A percentile compares a stretch with the other conserved stretches of the same genome.
Evolutionary conservation across 1,140 invertebrate species (phyloP).

Genomic region (Nixonia krombeini): DNA sequence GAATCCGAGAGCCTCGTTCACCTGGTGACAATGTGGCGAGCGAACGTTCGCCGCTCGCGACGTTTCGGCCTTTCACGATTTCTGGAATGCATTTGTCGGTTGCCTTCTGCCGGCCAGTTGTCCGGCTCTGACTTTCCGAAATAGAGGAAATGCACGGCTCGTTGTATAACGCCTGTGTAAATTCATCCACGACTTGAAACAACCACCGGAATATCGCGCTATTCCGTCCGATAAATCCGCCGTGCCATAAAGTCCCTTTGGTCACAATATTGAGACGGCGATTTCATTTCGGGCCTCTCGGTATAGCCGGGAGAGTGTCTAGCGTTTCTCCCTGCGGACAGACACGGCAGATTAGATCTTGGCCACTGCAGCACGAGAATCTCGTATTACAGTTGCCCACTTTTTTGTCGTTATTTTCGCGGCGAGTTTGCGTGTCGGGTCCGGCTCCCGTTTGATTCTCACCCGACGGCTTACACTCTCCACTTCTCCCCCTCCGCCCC

Average conservation of each 20-base stretch:
- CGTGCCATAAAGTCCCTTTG: too few species aligned
- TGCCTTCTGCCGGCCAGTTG: slow-evolving; percentile 41
- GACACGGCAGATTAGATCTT: slow-evolving; percentile 68
- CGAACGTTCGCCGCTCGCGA: background rate
- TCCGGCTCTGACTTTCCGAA: slow-evolving; percentile 2
- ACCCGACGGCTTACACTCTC: too few species aligned
- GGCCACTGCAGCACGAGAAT: slow-evolving; percentile 65
- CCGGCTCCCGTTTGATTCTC: slow-evolving; percentile 57
- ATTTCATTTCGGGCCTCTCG: slow-evolving; percentile 15
- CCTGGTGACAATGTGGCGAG: slow-evolving; percentile 5
- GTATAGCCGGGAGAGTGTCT: slow-evolving; percentile 52
- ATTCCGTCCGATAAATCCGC: too few species aligned
- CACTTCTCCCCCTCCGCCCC: background rate
- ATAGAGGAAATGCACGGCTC: background rate
- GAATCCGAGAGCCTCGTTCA: background rate
- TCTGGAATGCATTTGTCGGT: slow-evolving; percentile 36
- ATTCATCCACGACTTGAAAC: too few species aligned
- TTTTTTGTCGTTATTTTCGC: slow-evolving; percentile 51
- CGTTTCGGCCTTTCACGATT: slow-evolving; percentile 12
- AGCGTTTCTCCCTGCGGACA: slow-evolving; percentile 64
- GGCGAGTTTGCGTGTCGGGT: slow-evolving; percentile 53
- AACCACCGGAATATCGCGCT: too few species aligned
- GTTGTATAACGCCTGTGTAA: background rate
- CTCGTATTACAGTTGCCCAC: slow-evolving; percentile 66
- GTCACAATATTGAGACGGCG: slow-evolving; percentile 18